These are phyloP conservation scores for Hartigia nigra DNA, from an alignment of 2,888 invertebrate genomes.

Conservation along the genomic window DNA sequence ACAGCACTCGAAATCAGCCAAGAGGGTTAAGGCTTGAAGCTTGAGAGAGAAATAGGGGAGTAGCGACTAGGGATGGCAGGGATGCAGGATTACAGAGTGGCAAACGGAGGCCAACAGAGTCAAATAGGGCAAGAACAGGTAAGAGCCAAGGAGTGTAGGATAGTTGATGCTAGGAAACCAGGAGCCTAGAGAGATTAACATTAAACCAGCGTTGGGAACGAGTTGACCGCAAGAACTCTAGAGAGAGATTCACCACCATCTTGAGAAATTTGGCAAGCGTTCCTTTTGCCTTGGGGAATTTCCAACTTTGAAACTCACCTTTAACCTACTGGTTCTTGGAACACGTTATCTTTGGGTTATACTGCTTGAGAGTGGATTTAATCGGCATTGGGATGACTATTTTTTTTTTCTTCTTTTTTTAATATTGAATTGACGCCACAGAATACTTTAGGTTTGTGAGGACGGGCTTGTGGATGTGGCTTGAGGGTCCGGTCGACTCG, in stretches of 20 bases:
- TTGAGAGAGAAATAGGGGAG: slow-evolving; percentile 19
- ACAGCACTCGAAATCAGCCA: slow-evolving; percentile 38
- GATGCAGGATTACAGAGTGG: slow-evolving; percentile 16
- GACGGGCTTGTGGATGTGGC: not conserved
- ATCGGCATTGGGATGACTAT: not conserved
- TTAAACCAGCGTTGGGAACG: slow-evolving; percentile 41
- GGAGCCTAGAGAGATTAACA: slow-evolving; percentile 37
- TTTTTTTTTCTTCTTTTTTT: not conserved
- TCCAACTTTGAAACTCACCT: not conserved
- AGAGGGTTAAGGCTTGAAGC: slow-evolving; percentile 27
- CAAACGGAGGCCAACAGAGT: slow-evolving; percentile 13
- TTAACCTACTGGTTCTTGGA: not conserved
- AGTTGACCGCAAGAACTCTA: not conserved
- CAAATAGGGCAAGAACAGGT: slow-evolving; percentile 3
- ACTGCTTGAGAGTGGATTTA: not conserved
- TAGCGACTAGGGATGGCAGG: slow-evolving; percentile 21
- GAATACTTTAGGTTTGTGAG: not conserved
- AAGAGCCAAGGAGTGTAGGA: slow-evolving; percentile 12
- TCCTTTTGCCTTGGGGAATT: not conserved
- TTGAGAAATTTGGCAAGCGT: not conserved
- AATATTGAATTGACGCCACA: not conserved
- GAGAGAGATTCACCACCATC: not conserved
- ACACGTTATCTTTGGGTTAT: not conserved
- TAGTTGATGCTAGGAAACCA: slow-evolving; percentile 1
- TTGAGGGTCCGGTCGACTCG: slow-evolving; percentile 25